Evolutionary conservation across 2,797 vertebrate species (phyloP).

Genomic region (Gallinago nigripennis): DNA sequence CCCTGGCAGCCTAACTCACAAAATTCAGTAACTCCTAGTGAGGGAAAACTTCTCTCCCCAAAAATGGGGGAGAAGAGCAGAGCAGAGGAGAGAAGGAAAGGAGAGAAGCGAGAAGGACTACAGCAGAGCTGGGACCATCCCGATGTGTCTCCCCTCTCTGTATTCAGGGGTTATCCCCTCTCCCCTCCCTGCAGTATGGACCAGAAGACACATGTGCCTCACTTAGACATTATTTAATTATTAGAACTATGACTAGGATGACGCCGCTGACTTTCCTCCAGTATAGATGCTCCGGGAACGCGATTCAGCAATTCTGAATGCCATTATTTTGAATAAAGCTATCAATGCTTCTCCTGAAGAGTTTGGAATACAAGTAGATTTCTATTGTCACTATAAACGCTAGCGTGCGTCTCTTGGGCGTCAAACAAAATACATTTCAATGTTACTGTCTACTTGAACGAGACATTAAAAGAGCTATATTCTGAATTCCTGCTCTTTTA

Average conservation of each 20-base stretch:
- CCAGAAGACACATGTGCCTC: neutral
- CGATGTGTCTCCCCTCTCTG: neutral
- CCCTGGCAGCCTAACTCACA: neutral
- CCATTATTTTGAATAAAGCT: slow-evolving; percentile 27
- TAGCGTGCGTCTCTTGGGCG: neutral
- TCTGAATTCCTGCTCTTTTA: neutral
- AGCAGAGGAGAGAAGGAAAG: no score
- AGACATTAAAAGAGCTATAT: neutral
- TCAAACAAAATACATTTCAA: slow-evolving; percentile 17
- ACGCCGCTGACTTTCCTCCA: neutral
- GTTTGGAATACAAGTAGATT: slow-evolving; percentile 21
- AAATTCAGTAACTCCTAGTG: accelerated
- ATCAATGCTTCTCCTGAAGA: slow-evolving; percentile 8
- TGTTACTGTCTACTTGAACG: neutral
- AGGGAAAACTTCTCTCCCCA: neutral
- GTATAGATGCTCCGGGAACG: neutral
- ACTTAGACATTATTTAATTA: neutral
- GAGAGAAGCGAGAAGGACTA: no score
- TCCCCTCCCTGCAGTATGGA: neutral
- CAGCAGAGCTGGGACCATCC: neutral
- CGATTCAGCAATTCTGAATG: neutral
- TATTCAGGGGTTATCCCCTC: neutral
- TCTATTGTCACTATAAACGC: slow-evolving; percentile 30
- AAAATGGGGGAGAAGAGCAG: neutral
- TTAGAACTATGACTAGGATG: neutral